A percentile compares a stretch with the other conserved stretches of the same genome.
Conservation (phyloP, 2,888 invertebrate species). For the Acanthopleura granulata region DNA sequence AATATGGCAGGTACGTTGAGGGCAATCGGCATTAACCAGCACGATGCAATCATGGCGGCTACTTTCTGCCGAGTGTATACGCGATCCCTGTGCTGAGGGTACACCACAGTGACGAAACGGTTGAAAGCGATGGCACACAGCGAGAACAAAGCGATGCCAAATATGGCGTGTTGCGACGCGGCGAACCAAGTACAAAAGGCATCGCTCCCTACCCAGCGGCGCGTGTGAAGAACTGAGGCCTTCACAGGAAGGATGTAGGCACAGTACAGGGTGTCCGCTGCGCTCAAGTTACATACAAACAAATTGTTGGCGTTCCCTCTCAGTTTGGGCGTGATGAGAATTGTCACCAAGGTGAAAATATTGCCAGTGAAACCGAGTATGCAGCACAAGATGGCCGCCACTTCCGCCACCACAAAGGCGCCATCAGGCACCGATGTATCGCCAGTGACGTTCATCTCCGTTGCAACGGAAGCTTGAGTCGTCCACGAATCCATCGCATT, state of each 20-base stretch:
- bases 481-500: too few relatives aligned
- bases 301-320: not conserved
- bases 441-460: too few relatives aligned
- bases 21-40: not conserved
- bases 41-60: not conserved
- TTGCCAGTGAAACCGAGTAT: not conserved
- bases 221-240: not conserved
- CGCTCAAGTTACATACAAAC: not conserved
- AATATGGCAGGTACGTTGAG: not conserved
- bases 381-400: not conserved
- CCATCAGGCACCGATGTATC: too few relatives aligned
- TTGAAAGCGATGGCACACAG: not conserved
- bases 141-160: not conserved
- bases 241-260: not conserved
- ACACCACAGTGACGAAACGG: not conserved
- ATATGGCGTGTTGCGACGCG: not conserved
- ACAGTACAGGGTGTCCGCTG: not conserved
- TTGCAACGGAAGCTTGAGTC: too few relatives aligned
- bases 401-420: not conserved
- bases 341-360: not conserved
- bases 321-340: not conserved
- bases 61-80: not conserved
- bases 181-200: not conserved
- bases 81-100: not conserved
- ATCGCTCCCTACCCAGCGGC: not conserved